Conservation (phyloP, 2,888 invertebrate genomes). For the Bursaphelenchus okinawaensis region DNA sequence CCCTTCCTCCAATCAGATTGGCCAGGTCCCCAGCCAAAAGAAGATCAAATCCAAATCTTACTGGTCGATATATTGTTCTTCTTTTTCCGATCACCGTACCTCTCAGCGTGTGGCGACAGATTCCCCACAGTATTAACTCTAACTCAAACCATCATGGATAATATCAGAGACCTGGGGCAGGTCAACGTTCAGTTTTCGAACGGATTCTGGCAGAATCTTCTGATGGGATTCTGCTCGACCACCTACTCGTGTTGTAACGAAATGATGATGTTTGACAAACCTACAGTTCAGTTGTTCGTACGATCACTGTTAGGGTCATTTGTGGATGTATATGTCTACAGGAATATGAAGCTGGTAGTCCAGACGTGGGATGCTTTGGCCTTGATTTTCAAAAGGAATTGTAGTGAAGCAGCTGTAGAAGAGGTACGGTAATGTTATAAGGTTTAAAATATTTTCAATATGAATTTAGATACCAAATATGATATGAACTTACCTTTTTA, state of each 20-base stretch:
- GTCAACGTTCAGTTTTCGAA: conserved; percentile 11
- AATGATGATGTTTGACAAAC: neutral
- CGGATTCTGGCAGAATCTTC: neutral
- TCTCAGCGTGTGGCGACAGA: conserved; percentile 43
- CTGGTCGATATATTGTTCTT: conserved; percentile 45
- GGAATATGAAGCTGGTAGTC: neutral
- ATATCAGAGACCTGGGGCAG: conserved; percentile 47
- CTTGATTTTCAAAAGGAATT: neutral
- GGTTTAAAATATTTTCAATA: too few relatives aligned
- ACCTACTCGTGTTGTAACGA: neutral
- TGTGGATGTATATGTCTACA: neutral
- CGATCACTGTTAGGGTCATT: neutral
- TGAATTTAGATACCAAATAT: too few relatives aligned
- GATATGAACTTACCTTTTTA: conserved; percentile 10
- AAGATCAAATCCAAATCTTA: conserved; percentile 17
- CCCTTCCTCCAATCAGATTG: conserved; percentile 38
- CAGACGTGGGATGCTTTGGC: neutral
- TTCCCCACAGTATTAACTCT: conserved; percentile 45
- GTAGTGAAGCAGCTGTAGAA: neutral
- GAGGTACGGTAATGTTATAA: neutral
- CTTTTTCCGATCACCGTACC: conserved; percentile 54
- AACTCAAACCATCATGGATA: conserved; percentile 47
- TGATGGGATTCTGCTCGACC: neutral
- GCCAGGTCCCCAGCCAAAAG: neutral
- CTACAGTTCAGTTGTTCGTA: neutral